Evolutionary conservation across 2,113 vertebrate species (phyloP).

Genomic region (Phylloscopus trochiloides): DNA sequence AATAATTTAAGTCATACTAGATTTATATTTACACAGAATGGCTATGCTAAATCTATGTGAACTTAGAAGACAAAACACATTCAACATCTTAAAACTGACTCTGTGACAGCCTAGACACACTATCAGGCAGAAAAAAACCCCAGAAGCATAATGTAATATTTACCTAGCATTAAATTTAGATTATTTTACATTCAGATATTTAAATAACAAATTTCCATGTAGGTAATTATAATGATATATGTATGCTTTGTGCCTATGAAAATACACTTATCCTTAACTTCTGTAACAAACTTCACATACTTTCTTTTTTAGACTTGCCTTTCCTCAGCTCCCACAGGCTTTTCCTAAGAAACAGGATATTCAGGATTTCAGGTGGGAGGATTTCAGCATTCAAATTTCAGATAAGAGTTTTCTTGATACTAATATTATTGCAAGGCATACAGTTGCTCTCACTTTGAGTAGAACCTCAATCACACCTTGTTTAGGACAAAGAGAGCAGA

Average conservation of each 20-base stretch:
- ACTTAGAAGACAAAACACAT: background rate
- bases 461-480: background rate
- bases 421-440: background rate
- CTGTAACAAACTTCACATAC: background rate
- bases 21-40: background rate
- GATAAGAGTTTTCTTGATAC: background rate
- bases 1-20: background rate
- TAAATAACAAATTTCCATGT: background rate
- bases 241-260: background rate
- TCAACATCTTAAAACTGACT: background rate
- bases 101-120: background rate
- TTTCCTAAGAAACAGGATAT: background rate
- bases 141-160: background rate
- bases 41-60: background rate
- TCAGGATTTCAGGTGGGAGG: background rate
- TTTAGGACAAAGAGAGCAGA: background rate
- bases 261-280: background rate
- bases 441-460: background rate
- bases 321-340: background rate
- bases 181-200: background rate
- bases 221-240: background rate
- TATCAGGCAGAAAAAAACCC: background rate
- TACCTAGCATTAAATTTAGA: background rate
- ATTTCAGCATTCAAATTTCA: background rate
- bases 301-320: background rate